Base-by-base conservation (phyloP, 2,113 vertebrate species). In the Nibea coibor region DNA sequence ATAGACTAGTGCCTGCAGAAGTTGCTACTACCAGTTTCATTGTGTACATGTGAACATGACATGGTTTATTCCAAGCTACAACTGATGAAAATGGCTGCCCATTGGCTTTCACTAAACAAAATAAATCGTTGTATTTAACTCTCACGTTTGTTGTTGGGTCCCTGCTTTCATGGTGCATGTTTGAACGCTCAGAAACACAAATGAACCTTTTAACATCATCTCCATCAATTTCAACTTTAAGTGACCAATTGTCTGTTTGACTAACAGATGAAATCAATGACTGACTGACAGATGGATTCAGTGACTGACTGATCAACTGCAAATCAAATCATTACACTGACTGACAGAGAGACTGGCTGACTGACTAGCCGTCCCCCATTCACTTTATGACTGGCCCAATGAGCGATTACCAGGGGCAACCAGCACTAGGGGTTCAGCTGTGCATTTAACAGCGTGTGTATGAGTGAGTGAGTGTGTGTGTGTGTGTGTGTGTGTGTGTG, bases 341-440 rank as follows among this genome's bases (percentile, higher is more conserved):
- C 53, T 45, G n/a, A 42, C 31, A 57, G 35, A 71, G 56, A 1
- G 39, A 17, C 68, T 50, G 6, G 81, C 77, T 15, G 31, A 70
- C 63, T 35, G 35, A 39, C 35, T 39, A 39, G 8, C 8, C 35
- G 35, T 2, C 17, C 48, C 63, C 9, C 39, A 2, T 59, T 62
- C 26, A 50, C 66, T 66, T 20, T 76, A 45, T 71, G 79, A 80
- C 73, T 63, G 43, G 71, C 66, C 77, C 56, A 75, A 26, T 73
- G 64, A 78, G 62, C 84, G 35, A 67, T 59, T 45, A 87, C 87
- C 82, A 72, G 74, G 69, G 85, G 81, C 81, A 66, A 42, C 69
- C 20, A 75, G 77, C 48, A 62, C 47, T 17, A 62, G 61, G 68
- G 88, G 83, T 83, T 84, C 88, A 90, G 88, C 84, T 93, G 92